These are phyloP conservation scores for Acomys russatus DNA, from an alignment of 2,797 vertebrate genomes.

Conservation along the genomic window DNA sequence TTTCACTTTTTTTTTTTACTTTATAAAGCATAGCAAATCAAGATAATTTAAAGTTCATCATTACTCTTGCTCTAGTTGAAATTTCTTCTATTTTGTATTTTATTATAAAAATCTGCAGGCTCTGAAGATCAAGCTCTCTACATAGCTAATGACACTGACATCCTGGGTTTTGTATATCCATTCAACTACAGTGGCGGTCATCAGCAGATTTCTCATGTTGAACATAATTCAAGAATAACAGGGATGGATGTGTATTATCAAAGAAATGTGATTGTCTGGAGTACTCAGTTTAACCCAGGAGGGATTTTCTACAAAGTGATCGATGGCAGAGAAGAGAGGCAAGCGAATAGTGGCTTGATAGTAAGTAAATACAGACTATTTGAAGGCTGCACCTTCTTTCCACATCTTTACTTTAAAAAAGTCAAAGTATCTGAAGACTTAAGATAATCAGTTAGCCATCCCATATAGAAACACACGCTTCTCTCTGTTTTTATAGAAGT, in stretches of 20 bases:
- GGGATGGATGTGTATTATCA: conserved; percentile 98
- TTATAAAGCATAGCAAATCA: conserved; percentile 70
- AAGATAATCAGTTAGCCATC: background rate
- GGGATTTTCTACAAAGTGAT: conserved; percentile 98
- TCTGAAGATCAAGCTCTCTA: conserved; percentile 99
- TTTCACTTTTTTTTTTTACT: conserved; percentile 9
- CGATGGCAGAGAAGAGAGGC: conserved; percentile 93
- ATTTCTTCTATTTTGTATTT: conserved; percentile 91
- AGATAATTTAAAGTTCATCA: conserved; percentile 77
- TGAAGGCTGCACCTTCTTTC: rapidly evolving
- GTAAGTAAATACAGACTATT: conserved; percentile 92
- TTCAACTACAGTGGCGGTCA: conserved; percentile 98
- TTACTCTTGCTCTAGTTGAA: conserved; percentile 86
- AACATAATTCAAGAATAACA: conserved; percentile 99
- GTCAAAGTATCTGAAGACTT: background rate
- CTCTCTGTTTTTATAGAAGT: background rate
- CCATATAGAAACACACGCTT: background rate
- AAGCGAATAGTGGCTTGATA: conserved; percentile 95
- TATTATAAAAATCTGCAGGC: conserved; percentile 93
- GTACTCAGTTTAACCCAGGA: conserved; percentile 99
- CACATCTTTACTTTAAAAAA: background rate
- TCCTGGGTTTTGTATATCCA: conserved; percentile 99
- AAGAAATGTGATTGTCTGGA: conserved; percentile 99
- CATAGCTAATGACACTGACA: conserved; percentile 99
- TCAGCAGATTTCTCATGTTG: conserved; percentile 97